These are phyloP conservation scores for Cyclura pinguis DNA, from an alignment of 2,797 vertebrate genomes.

Conservation along the genomic window DNA sequence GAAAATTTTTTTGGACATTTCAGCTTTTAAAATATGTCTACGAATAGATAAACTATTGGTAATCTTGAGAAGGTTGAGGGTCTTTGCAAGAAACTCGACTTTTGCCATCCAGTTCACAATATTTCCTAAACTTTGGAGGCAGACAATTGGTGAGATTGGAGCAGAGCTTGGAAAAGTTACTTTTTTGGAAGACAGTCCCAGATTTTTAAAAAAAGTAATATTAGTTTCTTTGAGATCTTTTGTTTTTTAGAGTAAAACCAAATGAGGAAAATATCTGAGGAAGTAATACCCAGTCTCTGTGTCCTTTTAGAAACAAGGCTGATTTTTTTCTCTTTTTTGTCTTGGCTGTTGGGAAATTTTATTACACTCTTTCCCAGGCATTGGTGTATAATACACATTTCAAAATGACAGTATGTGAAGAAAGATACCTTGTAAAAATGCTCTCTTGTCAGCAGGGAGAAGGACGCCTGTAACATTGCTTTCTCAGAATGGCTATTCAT, in stretches of 20 bases:
- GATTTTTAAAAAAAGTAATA: no score
- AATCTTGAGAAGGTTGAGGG: neutral
- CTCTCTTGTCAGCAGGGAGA: constrained; percentile 48
- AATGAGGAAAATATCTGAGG: neutral
- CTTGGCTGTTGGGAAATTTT: constrained; percentile 18
- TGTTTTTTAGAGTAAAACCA: neutral
- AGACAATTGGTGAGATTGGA: neutral
- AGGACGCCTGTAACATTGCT: constrained; percentile 50
- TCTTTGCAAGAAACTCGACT: neutral
- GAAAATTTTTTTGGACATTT: neutral
- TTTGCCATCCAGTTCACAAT: neutral
- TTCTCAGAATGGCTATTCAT: constrained; percentile 50
- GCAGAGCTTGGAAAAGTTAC: neutral
- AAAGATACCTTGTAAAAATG: constrained; percentile 41
- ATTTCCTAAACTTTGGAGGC: neutral
- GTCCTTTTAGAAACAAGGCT: constrained; percentile 20
- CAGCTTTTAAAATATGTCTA: neutral
- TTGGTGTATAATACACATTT: neutral
- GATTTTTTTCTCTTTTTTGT: neutral
- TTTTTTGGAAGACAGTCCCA: no score
- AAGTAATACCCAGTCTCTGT: neutral
- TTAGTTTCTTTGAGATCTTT: neutral
- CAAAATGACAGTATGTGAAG: constrained; percentile 19
- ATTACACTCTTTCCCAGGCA: constrained; percentile 19
- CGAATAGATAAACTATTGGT: neutral